A percentile compares a stretch with the other conserved stretches of the same genome.
Conservation (phyloP, 2,888 invertebrate genomes). For the Agrilus mali region DNA sequence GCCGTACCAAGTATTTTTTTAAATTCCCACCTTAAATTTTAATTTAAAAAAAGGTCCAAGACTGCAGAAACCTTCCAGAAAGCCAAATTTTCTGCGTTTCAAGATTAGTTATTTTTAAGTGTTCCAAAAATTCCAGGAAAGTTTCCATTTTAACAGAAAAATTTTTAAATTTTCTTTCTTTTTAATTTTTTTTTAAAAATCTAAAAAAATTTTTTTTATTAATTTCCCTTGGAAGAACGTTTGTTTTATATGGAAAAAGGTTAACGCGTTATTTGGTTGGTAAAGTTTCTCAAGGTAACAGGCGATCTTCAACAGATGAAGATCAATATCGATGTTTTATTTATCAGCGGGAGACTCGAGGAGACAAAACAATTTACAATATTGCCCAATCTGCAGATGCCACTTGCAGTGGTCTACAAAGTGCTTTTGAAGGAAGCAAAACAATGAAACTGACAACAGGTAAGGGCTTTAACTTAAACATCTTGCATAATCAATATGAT, state of each 20-base stretch:
- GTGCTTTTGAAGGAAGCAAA: constrained; percentile 63
- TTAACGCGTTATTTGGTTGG: constrained; percentile 65
- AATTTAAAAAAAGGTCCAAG: not conserved
- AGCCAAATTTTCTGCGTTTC: constrained; percentile 30
- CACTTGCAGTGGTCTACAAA: constrained; percentile 63
- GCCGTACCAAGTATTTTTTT: constrained; percentile 20
- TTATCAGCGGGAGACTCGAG: constrained; percentile 44
- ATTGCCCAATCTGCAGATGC: constrained; percentile 71
- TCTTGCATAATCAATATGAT: too few relatives aligned
- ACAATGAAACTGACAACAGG: constrained; percentile 68
- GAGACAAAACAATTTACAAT: constrained; percentile 45
- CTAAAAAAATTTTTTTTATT: not conserved
- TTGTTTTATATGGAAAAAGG: constrained; percentile 75
- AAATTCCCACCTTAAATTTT: not conserved
- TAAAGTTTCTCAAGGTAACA: constrained; percentile 48
- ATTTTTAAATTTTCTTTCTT: too few relatives aligned
- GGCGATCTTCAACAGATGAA: constrained; percentile 50
- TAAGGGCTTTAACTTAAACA: constrained; percentile 25
- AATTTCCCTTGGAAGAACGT: constrained; percentile 58
- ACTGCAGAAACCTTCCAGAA: constrained; percentile 3
- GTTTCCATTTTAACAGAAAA: constrained; percentile 38
- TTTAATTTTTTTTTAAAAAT: not conserved
- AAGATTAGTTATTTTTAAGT: constrained; percentile 47
- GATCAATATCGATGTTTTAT: constrained; percentile 76
- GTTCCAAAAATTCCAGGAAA: constrained; percentile 44